phyloP scores from a whole-genome alignment of 1,140 invertebrate species.

The Meloidogyne chitwoodi region DNA sequence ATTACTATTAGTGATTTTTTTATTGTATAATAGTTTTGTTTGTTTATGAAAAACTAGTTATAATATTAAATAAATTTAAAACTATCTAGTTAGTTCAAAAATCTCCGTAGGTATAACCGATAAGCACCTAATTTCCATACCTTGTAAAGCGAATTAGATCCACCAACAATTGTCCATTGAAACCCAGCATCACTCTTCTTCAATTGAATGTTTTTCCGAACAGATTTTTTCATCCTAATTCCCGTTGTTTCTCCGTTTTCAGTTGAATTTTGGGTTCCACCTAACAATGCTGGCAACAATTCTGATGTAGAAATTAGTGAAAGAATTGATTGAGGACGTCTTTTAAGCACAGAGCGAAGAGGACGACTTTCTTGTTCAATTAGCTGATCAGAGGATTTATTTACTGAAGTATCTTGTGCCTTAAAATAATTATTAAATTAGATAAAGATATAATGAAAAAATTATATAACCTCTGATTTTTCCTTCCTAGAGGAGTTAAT shows the following conservation, averaged over 20 bases:
- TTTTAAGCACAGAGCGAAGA: conserved; percentile 36
- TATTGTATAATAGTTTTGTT: too few relatives aligned
- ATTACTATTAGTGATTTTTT: too few relatives aligned
- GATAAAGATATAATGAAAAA: background rate
- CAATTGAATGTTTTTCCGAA: conserved; percentile 13
- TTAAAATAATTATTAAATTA: background rate
- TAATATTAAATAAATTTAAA: too few relatives aligned
- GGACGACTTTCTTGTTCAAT: conserved; percentile 28
- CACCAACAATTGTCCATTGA: conserved; percentile 52
- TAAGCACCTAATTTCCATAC: conserved; percentile 73
- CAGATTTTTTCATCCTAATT: background rate
- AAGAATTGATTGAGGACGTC: conserved; percentile 30
- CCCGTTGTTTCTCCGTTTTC: background rate
- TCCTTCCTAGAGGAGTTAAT: background rate
- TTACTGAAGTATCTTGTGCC: background rate
- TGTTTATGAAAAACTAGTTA: too few relatives aligned
- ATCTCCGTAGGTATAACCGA: too few relatives aligned
- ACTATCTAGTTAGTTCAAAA: too few relatives aligned
- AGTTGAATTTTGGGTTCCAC: background rate
- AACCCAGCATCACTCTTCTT: conserved; percentile 12
- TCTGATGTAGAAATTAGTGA: conserved; percentile 21
- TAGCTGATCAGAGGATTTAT: background rate
- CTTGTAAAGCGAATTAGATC: conserved; percentile 40
- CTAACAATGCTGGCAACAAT: background rate
- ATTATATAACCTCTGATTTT: background rate